Evolutionary conservation across 2,797 vertebrate genomes (phyloP).

Genomic region (Myoxocephalus aenaeus): DNA sequence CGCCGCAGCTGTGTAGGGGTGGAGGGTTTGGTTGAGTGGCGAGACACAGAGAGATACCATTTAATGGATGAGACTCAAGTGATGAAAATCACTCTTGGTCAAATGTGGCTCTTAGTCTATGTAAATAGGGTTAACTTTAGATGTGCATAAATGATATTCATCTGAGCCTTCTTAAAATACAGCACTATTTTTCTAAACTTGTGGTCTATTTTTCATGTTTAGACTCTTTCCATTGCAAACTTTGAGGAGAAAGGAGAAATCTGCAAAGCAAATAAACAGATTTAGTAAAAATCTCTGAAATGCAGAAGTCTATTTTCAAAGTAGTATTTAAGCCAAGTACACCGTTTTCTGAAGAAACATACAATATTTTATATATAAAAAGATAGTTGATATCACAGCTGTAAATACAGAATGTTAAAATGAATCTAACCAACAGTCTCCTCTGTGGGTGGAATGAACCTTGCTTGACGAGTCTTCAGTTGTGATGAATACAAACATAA

Average conservation of each 20-base stretch:
- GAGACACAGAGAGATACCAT: conserved; percentile 46
- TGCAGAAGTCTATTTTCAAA: background rate
- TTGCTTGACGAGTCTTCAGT: background rate
- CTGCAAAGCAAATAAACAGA: background rate
- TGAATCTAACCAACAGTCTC: conserved; percentile 10
- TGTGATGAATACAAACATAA: conserved; percentile 23
- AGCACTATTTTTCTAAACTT: conserved; percentile 18
- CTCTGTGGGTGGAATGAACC: background rate
- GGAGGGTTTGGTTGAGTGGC: conserved; percentile 27
- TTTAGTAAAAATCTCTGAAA: background rate
- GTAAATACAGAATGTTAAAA: background rate
- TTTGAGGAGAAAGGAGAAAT: conserved; percentile 9
- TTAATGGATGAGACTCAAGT: conserved; percentile 76
- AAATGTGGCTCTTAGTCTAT: conserved; percentile 54
- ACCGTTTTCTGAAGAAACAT: background rate
- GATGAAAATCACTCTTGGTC: conserved; percentile 73
- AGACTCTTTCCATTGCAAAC: conserved; percentile 8
- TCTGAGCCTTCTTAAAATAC: conserved; percentile 16
- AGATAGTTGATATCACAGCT: background rate
- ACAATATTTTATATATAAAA: background rate
- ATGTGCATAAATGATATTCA: conserved; percentile 36
- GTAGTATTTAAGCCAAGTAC: background rate
- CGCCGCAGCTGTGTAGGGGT: conserved; percentile 18
- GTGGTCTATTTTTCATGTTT: conserved; percentile 26
- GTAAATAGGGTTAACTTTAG: conserved; percentile 63